Base-by-base conservation (phyloP, 2,888 invertebrate species). In the Apamea monoglypha region DNA sequence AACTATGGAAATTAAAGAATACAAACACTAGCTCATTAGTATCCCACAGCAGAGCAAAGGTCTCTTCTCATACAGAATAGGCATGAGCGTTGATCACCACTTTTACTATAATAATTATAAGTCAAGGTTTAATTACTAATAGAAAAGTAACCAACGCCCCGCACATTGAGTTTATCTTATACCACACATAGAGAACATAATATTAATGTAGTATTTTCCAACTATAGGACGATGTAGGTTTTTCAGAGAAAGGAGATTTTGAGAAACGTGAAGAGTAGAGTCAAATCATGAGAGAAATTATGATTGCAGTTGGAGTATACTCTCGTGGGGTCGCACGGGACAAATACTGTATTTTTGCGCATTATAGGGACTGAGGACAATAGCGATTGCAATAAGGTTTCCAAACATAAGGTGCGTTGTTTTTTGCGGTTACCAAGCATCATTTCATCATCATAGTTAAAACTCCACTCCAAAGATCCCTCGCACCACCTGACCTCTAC, bases 151-250 rank as follows among this genome's bases (percentile, higher is more conserved):
- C 5, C 5, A 56, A 50, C 32, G n/a, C 6, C n/a, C 5, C n/a
- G 25, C 25, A 63, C 18, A 18, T 6, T 50, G 8, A 32, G 6
- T 75, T 47, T n/a, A 32, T 56, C 5, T 25, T 44, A 18, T 44
- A 21, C 14, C 44, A 47, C n/a, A 21, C 29, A 14, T 18, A 59
- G 32, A 59, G 5, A n/a, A 32, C 32, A 2, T n/a, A 59, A 44
- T 72, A 44, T 76, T 73, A 76, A 76, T 73, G 21, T 6, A 21
- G 4, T 29, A 44, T 64, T 56, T 79, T 25, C 6, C 14, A 76
- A 40, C 36, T 29, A 3, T 74, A 16, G 36, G 36, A 18, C 12
- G 18, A 56, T 29, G 21, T 5, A 70, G 3, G n/a, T 53, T 79
- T 47, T 70, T 25, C 64, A 50, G 29, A 40, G 25, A 29, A 64